Percentiles rank a stretch among this genome's conserved stretches.
Evolutionary conservation across 1,140 invertebrate genomes (phyloP).

Genomic region (Ectropis grisescens): DNA sequence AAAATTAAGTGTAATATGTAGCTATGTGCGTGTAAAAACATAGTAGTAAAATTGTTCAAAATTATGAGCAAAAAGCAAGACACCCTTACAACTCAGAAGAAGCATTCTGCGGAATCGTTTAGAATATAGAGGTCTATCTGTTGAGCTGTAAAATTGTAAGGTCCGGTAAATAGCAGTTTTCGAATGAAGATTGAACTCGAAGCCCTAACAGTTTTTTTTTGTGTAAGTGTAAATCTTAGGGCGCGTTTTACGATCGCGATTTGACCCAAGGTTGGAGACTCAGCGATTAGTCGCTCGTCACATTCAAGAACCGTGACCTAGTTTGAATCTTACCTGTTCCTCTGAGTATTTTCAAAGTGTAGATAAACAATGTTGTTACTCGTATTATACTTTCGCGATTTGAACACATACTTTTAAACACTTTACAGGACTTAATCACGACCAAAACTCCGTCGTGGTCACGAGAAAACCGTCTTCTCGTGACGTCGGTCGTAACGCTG

Average conservation of each 20-base stretch:
- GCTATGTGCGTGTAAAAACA: background rate
- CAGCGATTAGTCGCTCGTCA: background rate
- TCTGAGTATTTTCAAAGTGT: background rate
- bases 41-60: background rate
- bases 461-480: too few species aligned
- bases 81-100: background rate
- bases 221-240: constrained; percentile 62
- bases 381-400: background rate
- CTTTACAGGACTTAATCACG: background rate
- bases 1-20: background rate
- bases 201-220: constrained; percentile 62
- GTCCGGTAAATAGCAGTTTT: constrained; percentile 29
- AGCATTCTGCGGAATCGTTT: too few species aligned
- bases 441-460: too few species aligned
- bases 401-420: background rate
- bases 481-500: too few species aligned
- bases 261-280: background rate
- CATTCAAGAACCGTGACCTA: background rate
- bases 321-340: too few species aligned
- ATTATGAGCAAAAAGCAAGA: background rate
- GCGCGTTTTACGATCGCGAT: constrained; percentile 37
- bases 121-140: background rate
- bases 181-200: constrained; percentile 42
- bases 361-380: background rate
- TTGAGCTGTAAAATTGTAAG: constrained; percentile 20